phyloP scores from a whole-genome alignment of 1,140 invertebrate genomes.

The Carposina sasakii region DNA sequence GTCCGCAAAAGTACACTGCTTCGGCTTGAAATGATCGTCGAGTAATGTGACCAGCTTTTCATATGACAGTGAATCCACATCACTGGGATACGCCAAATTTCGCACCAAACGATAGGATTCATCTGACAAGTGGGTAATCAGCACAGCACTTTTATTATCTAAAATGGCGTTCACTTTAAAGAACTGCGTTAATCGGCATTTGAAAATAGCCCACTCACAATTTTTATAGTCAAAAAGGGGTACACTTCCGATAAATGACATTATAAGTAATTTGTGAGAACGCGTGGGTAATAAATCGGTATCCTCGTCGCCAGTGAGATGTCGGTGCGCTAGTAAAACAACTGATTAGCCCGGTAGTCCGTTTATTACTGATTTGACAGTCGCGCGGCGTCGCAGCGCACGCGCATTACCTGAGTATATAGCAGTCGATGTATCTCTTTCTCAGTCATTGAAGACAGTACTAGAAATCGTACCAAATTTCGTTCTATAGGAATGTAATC shows the following conservation, averaged over 20 bases:
- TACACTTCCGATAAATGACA: slow-evolving; percentile 10
- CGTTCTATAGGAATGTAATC: too few relatives aligned
- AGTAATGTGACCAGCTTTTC: slow-evolving; percentile 8
- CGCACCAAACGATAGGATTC: slow-evolving; percentile 13
- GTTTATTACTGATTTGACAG: too few relatives aligned
- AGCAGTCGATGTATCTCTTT: too few relatives aligned
- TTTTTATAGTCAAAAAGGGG: slow-evolving; percentile 13
- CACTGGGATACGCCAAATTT: slow-evolving; percentile 12
- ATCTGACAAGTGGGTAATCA: slow-evolving; percentile 12
- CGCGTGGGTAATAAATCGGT: background rate
- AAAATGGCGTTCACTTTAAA: slow-evolving; percentile 6
- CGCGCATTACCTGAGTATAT: too few relatives aligned
- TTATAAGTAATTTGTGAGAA: background rate
- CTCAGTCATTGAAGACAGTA: too few relatives aligned
- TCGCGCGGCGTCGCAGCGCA: too few relatives aligned
- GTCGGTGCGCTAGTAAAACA: too few relatives aligned
- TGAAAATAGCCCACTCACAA: slow-evolving; percentile 13
- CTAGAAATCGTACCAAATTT: too few relatives aligned
- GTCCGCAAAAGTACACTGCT: slow-evolving; percentile 13
- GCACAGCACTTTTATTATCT: slow-evolving; percentile 8
- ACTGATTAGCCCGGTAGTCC: too few relatives aligned
- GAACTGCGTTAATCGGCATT: slow-evolving; percentile 10
- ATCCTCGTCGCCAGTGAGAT: slow-evolving; percentile 5
- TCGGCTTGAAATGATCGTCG: slow-evolving; percentile 14
- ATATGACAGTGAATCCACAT: slow-evolving; percentile 3